phyloP scores from a whole-genome alignment of 2,113 vertebrate species.

The Oreochromis spilurus region DNA sequence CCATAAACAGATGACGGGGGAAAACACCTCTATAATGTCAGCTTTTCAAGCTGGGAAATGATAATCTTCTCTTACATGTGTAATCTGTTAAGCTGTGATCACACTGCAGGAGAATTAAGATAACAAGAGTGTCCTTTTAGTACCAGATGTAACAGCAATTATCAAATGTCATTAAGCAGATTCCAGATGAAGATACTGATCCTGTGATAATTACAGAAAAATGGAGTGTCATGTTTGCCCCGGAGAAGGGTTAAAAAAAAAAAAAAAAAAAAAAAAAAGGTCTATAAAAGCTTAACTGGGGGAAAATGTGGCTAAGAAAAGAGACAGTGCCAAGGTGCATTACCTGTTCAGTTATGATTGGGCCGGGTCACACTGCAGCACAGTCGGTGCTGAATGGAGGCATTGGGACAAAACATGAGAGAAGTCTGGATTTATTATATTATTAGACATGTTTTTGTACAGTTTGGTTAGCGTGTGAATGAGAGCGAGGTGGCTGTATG shows the following conservation, averaged over 20 bases:
- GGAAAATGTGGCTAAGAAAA: not conserved
- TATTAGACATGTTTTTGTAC: constrained; percentile 33
- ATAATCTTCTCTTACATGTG: not conserved
- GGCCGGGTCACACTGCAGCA: not conserved
- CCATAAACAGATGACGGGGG: no score
- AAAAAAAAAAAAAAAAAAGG: no score
- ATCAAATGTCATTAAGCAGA: not conserved
- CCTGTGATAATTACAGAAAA: not conserved
- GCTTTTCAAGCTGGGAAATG: not conserved
- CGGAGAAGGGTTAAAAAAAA: not conserved
- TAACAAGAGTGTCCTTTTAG: not conserved
- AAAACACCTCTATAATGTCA: not conserved
- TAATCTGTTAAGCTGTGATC: not conserved
- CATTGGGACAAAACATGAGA: not conserved
- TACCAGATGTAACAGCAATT: not conserved
- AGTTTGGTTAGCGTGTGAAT: constrained; percentile 18
- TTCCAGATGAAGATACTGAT: not conserved
- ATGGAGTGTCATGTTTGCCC: not conserved
- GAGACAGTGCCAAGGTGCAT: not conserved
- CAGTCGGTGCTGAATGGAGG: not conserved
- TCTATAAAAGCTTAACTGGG: not conserved
- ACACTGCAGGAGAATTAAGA: not conserved
- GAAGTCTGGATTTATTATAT: constrained; percentile 16
- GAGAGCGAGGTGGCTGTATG: not conserved
- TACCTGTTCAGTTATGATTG: not conserved